phyloP scores from a whole-genome alignment of 2,888 invertebrate genomes.

The Marasmarcha lunaedactyla region DNA sequence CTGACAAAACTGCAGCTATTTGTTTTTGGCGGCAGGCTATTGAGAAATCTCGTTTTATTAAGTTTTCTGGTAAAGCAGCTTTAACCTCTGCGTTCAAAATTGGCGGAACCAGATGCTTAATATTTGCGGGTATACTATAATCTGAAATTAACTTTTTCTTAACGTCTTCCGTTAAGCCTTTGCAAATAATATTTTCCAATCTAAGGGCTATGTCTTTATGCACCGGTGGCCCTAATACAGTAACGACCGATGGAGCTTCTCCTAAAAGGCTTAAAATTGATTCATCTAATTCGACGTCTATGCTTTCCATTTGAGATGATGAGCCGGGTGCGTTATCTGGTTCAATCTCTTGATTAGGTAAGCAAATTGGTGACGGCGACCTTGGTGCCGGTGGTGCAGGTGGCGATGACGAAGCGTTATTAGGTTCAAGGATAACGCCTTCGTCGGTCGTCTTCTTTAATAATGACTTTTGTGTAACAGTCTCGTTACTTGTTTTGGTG shows the following conservation, averaged over 20 bases:
- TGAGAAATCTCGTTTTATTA: not conserved
- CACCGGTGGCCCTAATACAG: not conserved
- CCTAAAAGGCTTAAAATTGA: not conserved
- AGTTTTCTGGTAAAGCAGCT: not conserved
- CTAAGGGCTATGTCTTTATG: not conserved
- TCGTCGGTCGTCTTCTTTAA: no score
- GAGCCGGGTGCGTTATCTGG: conserved; percentile 4
- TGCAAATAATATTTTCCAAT: not conserved
- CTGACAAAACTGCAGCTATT: not conserved
- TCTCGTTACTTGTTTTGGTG: no score
- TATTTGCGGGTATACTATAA: not conserved
- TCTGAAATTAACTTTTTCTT: not conserved
- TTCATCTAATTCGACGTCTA: not conserved
- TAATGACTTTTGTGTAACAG: no score
- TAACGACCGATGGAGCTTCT: not conserved
- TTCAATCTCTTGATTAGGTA: conserved; percentile 6
- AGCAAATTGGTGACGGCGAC: no score
- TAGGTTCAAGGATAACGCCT: no score
- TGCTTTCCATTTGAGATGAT: conserved; percentile 1
- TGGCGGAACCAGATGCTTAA: not conserved
- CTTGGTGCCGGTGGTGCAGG: no score
- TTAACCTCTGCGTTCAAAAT: not conserved
- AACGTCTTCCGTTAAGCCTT: not conserved
- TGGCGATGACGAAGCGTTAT: no score
- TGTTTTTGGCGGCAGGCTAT: not conserved